These are phyloP conservation scores for Alviniconcha marisindica DNA, from an alignment of 1,140 invertebrate genomes.

Conservation along the genomic window DNA sequence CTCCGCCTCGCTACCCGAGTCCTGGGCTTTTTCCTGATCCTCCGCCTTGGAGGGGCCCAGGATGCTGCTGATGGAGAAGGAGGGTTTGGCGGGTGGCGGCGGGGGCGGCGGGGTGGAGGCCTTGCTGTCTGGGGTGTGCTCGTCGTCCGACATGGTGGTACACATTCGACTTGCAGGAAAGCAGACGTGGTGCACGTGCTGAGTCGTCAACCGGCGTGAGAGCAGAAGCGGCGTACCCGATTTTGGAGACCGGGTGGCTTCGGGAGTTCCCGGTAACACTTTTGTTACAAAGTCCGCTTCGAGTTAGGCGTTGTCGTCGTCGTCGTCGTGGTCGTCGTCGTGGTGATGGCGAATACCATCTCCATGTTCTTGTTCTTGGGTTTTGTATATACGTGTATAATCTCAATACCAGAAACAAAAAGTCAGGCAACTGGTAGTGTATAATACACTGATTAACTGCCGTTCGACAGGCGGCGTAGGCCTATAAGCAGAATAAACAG, in stretches of 20 bases:
- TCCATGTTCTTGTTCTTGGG: too few relatives aligned
- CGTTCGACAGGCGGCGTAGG: too few relatives aligned
- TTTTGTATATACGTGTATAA: too few relatives aligned
- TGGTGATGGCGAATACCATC: too few relatives aligned
- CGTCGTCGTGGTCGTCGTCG: neutral
- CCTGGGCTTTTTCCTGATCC: neutral
- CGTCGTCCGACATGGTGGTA: slow-evolving; percentile 28
- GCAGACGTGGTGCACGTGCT: neutral
- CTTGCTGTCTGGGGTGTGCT: slow-evolving; percentile 35
- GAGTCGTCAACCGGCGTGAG: neutral
- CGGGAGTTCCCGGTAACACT: neutral
- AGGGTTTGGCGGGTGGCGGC: slow-evolving; percentile 15
- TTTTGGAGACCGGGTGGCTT: too few relatives aligned
- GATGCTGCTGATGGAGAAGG: slow-evolving; percentile 50
- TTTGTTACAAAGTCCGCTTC: neutral
- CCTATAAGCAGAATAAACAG: too few relatives aligned
- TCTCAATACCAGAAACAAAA: too few relatives aligned
- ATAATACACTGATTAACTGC: too few relatives aligned
- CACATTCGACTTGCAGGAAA: neutral
- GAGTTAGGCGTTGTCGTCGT: neutral
- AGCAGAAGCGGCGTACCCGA: neutral
- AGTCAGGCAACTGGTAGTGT: too few relatives aligned
- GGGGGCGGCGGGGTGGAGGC: slow-evolving; percentile 13
- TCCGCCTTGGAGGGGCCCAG: slow-evolving; percentile 40
- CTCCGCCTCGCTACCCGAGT: neutral